Evolutionary conservation across 2,888 invertebrate genomes (phyloP).

Genomic region (Chydorus sphaericus): DNA sequence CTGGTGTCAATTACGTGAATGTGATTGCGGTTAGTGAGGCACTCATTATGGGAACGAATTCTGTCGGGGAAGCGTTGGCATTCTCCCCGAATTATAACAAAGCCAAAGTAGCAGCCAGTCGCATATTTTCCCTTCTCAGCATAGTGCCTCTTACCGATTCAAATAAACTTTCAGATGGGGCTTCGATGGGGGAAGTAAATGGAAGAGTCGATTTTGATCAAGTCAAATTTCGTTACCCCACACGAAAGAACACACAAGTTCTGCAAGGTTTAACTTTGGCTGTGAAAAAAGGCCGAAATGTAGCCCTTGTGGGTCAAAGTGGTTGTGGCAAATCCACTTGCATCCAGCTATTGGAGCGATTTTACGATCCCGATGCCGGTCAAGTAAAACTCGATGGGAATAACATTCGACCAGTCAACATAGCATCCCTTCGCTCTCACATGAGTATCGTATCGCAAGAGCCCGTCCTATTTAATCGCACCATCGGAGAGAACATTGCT

Average conservation of each 20-base stretch:
- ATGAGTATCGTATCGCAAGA: conserved; percentile 85
- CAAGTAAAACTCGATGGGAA: conserved; percentile 37
- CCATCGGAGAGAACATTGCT: conserved; percentile 78
- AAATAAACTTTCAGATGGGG: conserved; percentile 25
- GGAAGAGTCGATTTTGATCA: conserved; percentile 52
- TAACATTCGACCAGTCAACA: conserved; percentile 47
- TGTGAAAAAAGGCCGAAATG: conserved; percentile 51
- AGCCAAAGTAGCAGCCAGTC: conserved; percentile 53
- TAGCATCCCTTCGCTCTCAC: conserved; percentile 51
- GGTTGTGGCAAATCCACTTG: conserved; percentile 74
- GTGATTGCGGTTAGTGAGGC: conserved; percentile 61
- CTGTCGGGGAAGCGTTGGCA: conserved; percentile 58
- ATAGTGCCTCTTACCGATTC: conserved; percentile 42
- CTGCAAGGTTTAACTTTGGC: conserved; percentile 51
- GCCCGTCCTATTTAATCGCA: conserved; percentile 74
- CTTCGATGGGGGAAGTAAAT: conserved; percentile 24
- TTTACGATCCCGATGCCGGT: conserved; percentile 51
- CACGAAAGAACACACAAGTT: conserved; percentile 55
- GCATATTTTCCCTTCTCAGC: conserved; percentile 46
- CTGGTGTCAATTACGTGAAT: conserved; percentile 43
- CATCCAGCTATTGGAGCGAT: conserved; percentile 58
- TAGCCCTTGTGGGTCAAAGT: conserved; percentile 48
- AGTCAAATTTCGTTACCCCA: conserved; percentile 67
- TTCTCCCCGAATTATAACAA: conserved; percentile 71
- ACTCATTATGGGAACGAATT: conserved; percentile 60